Base-by-base conservation (phyloP, 2,113 vertebrate species). In the Leuciscus idus region DNA sequence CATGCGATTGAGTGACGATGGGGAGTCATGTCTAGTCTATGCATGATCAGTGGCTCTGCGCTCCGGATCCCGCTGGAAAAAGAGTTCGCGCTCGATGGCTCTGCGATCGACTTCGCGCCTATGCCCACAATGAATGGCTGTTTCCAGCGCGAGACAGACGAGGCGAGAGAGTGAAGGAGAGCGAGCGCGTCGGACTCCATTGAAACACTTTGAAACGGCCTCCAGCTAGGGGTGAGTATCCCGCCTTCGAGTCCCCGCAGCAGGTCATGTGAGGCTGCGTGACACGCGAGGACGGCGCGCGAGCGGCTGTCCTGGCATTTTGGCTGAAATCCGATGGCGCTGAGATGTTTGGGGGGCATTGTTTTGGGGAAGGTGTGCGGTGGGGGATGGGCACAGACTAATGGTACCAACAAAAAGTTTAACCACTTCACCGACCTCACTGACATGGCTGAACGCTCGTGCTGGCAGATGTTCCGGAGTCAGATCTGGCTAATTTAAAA, bases 41-140 rank as follows among this genome's bases (percentile, higher is more conserved):
- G 81, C 81, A 33, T 72, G 86, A 95, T 95, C 94, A 36, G 92
- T 95, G 92, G 83, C 91, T 95, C 94, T 90, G 93, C 75, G 93
- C 85, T 95, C 94, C 81, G 89, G 92, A 90, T 84, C 94, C 93
- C 92, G 91, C 87, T 66, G 91, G 92, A 91, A 92, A 86, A 89
- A 92, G 86, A 92, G 87, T 88, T 92, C 88, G 92, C 91, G 91
- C 94, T 95, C 94, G 92, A 92, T 92, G 87, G 91, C 92, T 95
- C 95, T 93, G 94, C 90, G 91, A 92, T 96, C 95, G 91, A 94
- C 93, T 90, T 84, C 89, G 85, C 91, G 90, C 94, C 94, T 93
- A 92, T 92, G 90, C 93, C 92, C 92, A 92, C 95, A 96, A 95
- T 97, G 96, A 97, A 97, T 96, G 96, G 96, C 95, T 92, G 94